Percentiles rank a stretch among this genome's conserved stretches.
These are phyloP conservation scores for Eulemur coronatus DNA, from an alignment of 2,797 vertebrate genomes.

Conservation along the genomic window DNA sequence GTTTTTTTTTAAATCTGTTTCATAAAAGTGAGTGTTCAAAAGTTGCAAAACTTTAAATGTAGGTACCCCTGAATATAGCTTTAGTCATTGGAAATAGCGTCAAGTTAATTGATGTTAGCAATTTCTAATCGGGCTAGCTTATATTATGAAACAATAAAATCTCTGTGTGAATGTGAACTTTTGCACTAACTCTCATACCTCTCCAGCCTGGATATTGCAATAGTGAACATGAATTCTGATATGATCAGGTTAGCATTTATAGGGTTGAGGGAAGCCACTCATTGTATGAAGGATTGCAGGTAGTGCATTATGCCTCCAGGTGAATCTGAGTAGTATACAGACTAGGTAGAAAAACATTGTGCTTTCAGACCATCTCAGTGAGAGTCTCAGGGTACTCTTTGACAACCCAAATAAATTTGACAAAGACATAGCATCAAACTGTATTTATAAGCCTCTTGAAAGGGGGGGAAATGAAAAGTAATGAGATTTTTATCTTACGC, in stretches of 20 bases:
- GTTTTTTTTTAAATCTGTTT: neutral
- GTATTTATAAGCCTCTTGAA: neutral
- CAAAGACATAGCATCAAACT: neutral
- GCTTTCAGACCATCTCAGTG: neutral
- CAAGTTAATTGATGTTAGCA: neutral
- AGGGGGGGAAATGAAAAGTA: neutral
- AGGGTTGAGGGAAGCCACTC: neutral
- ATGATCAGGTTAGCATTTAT: neutral
- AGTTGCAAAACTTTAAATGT: neutral
- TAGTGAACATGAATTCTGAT: neutral
- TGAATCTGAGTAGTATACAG: neutral
- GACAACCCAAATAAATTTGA: slow-evolving; percentile 8
- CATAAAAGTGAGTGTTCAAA: neutral
- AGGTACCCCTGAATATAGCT: neutral
- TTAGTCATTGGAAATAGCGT: neutral
- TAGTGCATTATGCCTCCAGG: accelerated
- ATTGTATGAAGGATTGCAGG: neutral
- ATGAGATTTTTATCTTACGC: neutral
- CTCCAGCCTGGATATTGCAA: neutral
- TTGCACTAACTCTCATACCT: neutral
- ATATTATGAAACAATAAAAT: neutral
- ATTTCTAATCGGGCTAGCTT: neutral
- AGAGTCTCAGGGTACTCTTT: neutral
- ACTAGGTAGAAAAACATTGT: neutral
- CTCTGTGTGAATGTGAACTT: neutral